A percentile compares a stretch with the other conserved stretches of the same genome.
Evolutionary conservation across 1,140 invertebrate genomes (phyloP).

Genomic region (Agrypnia vestita): DNA sequence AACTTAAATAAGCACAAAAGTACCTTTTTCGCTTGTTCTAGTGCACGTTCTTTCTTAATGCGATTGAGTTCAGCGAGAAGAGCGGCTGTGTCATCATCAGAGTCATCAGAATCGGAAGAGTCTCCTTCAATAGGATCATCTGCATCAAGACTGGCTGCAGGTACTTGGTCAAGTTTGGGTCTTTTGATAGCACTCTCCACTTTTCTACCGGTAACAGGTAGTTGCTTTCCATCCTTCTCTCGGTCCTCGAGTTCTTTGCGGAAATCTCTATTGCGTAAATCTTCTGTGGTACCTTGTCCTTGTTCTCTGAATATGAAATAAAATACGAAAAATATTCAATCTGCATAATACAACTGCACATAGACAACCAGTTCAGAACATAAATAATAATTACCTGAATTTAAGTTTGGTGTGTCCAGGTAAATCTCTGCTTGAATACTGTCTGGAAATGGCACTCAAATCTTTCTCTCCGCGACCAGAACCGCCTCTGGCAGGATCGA

Average conservation of each 20-base stretch:
- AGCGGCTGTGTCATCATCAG: conserved; percentile 90
- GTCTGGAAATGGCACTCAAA: conserved; percentile 96
- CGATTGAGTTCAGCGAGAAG: conserved; percentile 94
- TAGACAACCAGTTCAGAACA: background rate
- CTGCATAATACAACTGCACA: background rate
- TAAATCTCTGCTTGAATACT: conserved; percentile 98
- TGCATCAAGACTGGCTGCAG: conserved; percentile 93
- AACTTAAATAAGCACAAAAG: background rate
- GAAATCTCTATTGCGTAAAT: conserved; percentile 92
- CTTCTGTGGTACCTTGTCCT: conserved; percentile 94
- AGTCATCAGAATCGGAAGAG: conserved; percentile 83
- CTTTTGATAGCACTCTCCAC: conserved; percentile 75
- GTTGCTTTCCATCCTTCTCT: conserved; percentile 80
- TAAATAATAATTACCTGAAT: conserved; percentile 83
- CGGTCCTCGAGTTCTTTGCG: conserved; percentile 96
- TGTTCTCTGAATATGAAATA: conserved; percentile 89
- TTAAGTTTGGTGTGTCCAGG: conserved; percentile 97
- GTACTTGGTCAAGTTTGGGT: conserved; percentile 83
- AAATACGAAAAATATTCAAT: conserved; percentile 31
- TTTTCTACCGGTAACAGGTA: conserved; percentile 66
- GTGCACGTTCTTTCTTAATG: conserved; percentile 96
- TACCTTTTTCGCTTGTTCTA: conserved; percentile 91
- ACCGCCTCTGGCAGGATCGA: conserved; percentile 96
- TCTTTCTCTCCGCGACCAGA: conserved; percentile 96
- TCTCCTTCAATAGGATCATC: conserved; percentile 94